Evolutionary conservation across 2,797 vertebrate species (phyloP).

Genomic region (Poeciliopsis turneri): DNA sequence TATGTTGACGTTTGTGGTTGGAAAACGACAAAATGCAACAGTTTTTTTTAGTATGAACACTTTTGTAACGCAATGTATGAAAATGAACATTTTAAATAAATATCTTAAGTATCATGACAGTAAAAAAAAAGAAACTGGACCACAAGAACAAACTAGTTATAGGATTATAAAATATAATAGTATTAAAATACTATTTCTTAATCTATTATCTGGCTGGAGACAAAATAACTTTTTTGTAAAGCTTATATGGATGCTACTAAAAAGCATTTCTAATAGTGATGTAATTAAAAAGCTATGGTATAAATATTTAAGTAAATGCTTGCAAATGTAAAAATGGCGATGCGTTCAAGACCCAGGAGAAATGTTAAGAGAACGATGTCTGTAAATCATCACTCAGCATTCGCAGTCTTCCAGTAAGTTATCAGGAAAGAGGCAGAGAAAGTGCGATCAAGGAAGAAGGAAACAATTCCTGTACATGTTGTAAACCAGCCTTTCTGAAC

Average conservation of each 20-base stretch:
- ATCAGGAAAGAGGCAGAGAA: conserved; percentile 17
- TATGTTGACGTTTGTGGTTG: neutral
- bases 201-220: neutral
- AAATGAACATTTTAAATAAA: neutral
- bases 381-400: neutral
- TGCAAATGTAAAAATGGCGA: neutral
- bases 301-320: neutral
- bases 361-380: neutral
- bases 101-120: neutral
- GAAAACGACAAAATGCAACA: neutral
- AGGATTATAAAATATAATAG: neutral
- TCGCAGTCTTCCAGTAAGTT: conserved; percentile 10
- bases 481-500: neutral
- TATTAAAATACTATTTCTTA: neutral
- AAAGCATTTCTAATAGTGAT: neutral
- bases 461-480: conserved; percentile 21
- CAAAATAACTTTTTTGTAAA: neutral
- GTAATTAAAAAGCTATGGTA: neutral
- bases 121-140: neutral
- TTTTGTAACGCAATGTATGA: neutral
- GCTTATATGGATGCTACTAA: neutral
- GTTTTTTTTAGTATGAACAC: neutral
- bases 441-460: conserved; percentile 52
- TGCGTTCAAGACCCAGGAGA: neutral
- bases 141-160: neutral